Conservation (phyloP, 2,797 vertebrate genomes). For the Poeciliopsis presidionis region DNA sequence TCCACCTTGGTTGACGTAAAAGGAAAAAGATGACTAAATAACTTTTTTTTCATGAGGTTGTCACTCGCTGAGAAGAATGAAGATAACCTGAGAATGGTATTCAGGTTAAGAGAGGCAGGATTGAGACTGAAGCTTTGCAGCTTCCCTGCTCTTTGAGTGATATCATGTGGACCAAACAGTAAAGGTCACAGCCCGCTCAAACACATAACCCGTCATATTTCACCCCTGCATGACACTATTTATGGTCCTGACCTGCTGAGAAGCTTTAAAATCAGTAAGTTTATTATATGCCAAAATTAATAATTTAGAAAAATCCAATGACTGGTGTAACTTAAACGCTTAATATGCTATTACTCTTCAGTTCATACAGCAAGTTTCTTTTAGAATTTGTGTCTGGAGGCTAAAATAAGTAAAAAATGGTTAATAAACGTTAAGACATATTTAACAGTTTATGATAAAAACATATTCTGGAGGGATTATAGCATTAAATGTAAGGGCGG, state of each 20-base stretch:
- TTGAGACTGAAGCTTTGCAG: constrained; percentile 25
- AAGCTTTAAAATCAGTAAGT: neutral
- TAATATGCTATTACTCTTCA: neutral
- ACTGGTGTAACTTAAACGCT: neutral
- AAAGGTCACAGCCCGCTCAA: constrained; percentile 71
- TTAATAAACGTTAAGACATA: too few relatives aligned
- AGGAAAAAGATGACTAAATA: constrained; percentile 18
- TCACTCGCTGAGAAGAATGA: constrained; percentile 9
- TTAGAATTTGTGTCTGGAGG: neutral
- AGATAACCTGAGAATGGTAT: constrained; percentile 33
- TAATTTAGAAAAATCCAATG: neutral
- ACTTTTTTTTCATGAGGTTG: neutral
- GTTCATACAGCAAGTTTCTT: neutral
- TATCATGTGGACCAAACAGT: constrained; percentile 66
- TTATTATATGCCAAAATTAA: neutral
- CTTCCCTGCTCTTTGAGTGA: constrained; percentile 58
- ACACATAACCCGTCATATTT: constrained; percentile 70
- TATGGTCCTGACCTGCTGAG: constrained; percentile 57
- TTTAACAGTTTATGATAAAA: too few relatives aligned
- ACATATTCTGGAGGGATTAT: too few relatives aligned
- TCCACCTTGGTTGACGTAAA: constrained; percentile 19
- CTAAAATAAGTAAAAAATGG: neutral
- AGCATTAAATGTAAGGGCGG: too few relatives aligned
- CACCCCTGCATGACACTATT: constrained; percentile 61
- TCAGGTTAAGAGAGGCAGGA: constrained; percentile 41